phyloP scores from a whole-genome alignment of 1,140 invertebrate species.

The Dysdera silvatica region DNA sequence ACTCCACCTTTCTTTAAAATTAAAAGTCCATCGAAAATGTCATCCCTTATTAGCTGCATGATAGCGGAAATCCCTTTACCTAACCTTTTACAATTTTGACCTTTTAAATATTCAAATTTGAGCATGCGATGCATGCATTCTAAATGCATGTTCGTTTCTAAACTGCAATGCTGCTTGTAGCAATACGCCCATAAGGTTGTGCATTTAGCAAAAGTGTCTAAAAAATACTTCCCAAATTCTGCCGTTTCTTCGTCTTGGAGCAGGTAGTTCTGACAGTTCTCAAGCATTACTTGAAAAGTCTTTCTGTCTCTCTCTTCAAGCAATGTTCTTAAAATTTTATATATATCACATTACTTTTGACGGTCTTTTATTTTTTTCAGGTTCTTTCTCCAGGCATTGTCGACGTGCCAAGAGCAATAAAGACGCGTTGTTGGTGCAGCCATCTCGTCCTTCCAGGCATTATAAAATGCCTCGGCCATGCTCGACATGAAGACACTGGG shows the following conservation, averaged over 20 bases:
- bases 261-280: neutral
- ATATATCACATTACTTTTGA: neutral
- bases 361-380: neutral
- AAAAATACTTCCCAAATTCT: neutral
- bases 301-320: neutral
- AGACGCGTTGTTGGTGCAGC: neutral
- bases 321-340: neutral
- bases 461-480: conserved; percentile 16
- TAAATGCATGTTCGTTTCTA: conserved; percentile 12
- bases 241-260: neutral
- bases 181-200: neutral
- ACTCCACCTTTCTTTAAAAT: conserved; percentile 29
- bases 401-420: conserved; percentile 12
- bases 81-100: neutral
- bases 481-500: conserved; percentile 6
- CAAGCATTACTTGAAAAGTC: neutral
- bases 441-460: neutral
- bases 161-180: neutral
- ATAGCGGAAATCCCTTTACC: conserved; percentile 38
- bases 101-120: conserved; percentile 7
- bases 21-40: conserved; percentile 52
- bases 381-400: conserved; percentile 7
- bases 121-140: conserved; percentile 2
- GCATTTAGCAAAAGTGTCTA: neutral
- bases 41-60: conserved; percentile 42